These are phyloP conservation scores for Corythornis leucogaster DNA, from an alignment of 2,797 vertebrate species.

Conservation along the genomic window DNA sequence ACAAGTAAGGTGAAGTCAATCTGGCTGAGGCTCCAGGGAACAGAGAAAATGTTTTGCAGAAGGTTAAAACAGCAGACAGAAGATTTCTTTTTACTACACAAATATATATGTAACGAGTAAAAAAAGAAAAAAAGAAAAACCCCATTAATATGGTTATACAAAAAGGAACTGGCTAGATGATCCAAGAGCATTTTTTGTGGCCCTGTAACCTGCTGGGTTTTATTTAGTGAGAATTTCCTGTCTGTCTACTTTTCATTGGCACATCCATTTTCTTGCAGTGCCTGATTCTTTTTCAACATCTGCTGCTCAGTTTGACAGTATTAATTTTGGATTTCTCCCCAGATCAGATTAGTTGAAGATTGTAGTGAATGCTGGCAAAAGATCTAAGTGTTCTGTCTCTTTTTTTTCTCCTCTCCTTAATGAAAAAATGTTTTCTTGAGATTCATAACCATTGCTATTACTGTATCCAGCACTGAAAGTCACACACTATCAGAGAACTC, in stretches of 20 bases:
- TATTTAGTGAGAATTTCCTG: constrained; percentile 51
- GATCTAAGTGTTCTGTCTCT: constrained; percentile 22
- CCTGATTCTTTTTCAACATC: constrained; percentile 66
- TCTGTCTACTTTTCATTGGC: constrained; percentile 65
- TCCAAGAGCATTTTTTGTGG: background rate
- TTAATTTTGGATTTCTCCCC: constrained; percentile 72
- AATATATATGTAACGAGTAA: background rate
- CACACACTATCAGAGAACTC: background rate
- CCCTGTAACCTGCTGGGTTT: constrained; percentile 36
- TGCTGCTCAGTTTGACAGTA: constrained; percentile 68
- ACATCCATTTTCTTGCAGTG: constrained; percentile 56
- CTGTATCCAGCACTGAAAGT: background rate
- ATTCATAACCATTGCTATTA: background rate
- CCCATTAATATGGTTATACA: background rate
- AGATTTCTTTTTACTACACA: background rate
- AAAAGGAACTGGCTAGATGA: background rate
- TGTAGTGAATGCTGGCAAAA: constrained; percentile 44
- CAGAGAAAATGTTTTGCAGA: background rate
- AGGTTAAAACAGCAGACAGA: background rate
- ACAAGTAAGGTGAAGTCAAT: background rate
- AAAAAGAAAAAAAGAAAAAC: background rate
- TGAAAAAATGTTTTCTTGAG: constrained; percentile 53
- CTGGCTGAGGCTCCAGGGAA: background rate
- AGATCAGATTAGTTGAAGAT: constrained; percentile 60
- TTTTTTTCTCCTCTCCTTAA: constrained; percentile 15